These are phyloP conservation scores for Ormyrus rosae DNA, from an alignment of 2,888 invertebrate genomes.

Conservation along the genomic window DNA sequence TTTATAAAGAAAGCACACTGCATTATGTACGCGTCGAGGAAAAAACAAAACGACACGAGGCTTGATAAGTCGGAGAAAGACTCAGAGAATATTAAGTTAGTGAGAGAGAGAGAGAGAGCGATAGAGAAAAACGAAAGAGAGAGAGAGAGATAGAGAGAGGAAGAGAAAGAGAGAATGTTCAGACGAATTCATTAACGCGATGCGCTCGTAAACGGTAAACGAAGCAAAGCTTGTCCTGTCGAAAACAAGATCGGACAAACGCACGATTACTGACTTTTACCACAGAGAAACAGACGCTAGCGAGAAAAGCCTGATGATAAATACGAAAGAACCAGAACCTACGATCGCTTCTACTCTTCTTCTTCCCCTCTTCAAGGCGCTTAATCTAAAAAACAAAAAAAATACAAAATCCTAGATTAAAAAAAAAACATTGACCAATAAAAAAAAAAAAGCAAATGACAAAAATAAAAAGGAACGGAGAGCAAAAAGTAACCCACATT, in stretches of 20 bases:
- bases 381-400: conserved; percentile 37
- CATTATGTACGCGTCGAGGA: conserved; percentile 43
- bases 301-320: conserved; percentile 59
- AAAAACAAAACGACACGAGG: conserved; percentile 13
- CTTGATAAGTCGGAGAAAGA: conserved; percentile 46
- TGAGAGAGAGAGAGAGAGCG: conserved; percentile 15
- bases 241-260: conserved; percentile 58
- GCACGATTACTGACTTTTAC: conserved; percentile 26
- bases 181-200: conserved; percentile 14
- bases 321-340: conserved; percentile 45
- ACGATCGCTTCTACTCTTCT: conserved; percentile 54
- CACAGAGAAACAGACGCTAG: conserved; percentile 60
- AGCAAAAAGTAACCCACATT: conserved; percentile 70
- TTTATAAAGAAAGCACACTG: conserved; percentile 28
- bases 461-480: conserved; percentile 56
- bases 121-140: conserved; percentile 29
- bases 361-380: conserved; percentile 54
- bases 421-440: conserved; percentile 19
- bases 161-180: conserved; percentile 54
- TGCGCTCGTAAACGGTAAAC: conserved; percentile 4
- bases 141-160: conserved; percentile 55
- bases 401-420: background rate
- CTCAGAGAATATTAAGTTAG: conserved; percentile 56
- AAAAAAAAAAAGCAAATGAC: conserved; percentile 39
- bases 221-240: conserved; percentile 56